These are phyloP conservation scores for Australoheros scitulus DNA, from an alignment of 2,113 vertebrate species.

Conservation along the genomic window DNA sequence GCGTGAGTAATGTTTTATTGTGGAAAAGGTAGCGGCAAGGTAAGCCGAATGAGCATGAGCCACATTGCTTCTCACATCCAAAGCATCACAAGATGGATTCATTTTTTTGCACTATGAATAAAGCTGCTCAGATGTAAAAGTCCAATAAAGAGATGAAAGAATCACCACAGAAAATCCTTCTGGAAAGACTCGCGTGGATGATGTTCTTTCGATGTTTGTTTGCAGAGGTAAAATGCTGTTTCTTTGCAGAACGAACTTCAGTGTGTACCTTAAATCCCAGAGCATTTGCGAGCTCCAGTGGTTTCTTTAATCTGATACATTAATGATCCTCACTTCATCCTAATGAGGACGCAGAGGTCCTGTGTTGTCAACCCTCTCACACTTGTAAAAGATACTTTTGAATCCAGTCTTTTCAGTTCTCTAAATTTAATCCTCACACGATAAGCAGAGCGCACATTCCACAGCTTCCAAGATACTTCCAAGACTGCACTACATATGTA, in stretches of 20 bases:
- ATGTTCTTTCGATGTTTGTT: slow-evolving; percentile 40
- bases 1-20: slow-evolving; percentile 57
- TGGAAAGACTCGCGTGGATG: slow-evolving; percentile 18
- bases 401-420: slow-evolving; percentile 34
- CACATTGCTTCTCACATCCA: slow-evolving; percentile 26
- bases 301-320: slow-evolving; percentile 63
- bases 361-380: slow-evolving; percentile 28
- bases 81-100: slow-evolving; percentile 25
- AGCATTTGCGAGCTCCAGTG: slow-evolving; percentile 27
- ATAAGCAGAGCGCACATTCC: background rate
- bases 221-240: slow-evolving; percentile 28
- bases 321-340: slow-evolving; percentile 34
- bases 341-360: slow-evolving; percentile 51
- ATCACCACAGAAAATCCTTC: slow-evolving; percentile 34
- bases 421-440: slow-evolving; percentile 11
- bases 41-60: slow-evolving; percentile 40
- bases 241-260: slow-evolving; percentile 48
- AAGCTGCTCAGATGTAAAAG: slow-evolving; percentile 43
- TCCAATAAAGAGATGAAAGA: slow-evolving; percentile 51
- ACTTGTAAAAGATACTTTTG: slow-evolving; percentile 23
- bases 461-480: background rate
- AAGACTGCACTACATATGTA: slow-evolving; percentile 5
- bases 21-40: slow-evolving; percentile 48
- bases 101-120: background rate
- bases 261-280: slow-evolving; percentile 37